Percentiles rank a stretch among this genome's conserved stretches.
These are phyloP conservation scores for cat (Felis catus) DNA, from an alignment of 2,113 vertebrate species.

Conservation along the genomic window DNA sequence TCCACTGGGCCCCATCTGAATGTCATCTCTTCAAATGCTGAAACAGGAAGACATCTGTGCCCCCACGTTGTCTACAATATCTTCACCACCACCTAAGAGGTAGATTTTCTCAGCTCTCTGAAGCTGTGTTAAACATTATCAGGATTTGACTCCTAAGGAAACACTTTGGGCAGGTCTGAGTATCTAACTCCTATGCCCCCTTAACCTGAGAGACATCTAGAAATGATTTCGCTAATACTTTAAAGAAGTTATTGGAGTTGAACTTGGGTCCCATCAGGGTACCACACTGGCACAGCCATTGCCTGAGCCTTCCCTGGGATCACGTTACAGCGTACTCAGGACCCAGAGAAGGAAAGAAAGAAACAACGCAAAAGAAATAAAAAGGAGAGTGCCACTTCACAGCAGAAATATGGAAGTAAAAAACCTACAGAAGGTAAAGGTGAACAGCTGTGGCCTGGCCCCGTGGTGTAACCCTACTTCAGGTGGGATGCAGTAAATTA, in stretches of 20 bases:
- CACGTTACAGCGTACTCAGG: background rate
- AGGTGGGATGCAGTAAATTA: background rate
- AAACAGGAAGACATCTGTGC: background rate
- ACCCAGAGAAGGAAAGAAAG: background rate
- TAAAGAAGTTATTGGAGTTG: background rate
- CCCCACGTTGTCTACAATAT: background rate
- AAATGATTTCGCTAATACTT: background rate
- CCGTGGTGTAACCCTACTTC: background rate
- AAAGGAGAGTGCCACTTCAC: background rate
- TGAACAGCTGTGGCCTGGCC: background rate
- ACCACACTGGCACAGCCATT: background rate
- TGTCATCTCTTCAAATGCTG: background rate
- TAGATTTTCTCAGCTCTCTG: background rate
- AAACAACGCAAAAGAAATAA: background rate
- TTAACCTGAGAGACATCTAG: background rate
- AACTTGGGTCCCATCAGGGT: rapidly evolving
- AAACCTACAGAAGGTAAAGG: background rate
- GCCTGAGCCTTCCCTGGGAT: background rate
- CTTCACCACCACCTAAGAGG: background rate
- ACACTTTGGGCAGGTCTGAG: background rate
- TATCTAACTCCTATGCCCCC: too few relatives aligned
- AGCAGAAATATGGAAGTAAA: background rate
- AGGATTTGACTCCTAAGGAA: background rate
- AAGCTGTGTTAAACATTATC: background rate
- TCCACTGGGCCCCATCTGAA: rapidly evolving